Base-by-base conservation (phyloP, 92 coral and sea anemone genomes). In the Siderastrea siderea region DNA sequence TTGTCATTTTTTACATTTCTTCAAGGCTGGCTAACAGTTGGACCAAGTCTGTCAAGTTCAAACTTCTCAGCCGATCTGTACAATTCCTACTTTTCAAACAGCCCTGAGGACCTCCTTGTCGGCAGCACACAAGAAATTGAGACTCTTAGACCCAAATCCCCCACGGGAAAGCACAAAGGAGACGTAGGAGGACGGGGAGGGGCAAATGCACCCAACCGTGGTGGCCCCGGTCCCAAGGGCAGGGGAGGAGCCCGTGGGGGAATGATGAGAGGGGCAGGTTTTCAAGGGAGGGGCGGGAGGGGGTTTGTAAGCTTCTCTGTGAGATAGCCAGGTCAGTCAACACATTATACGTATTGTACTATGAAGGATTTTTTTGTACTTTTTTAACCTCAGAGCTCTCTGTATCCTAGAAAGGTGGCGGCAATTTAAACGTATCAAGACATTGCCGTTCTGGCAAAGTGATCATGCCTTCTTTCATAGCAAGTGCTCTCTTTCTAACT, bases 61-160 rank as follows among this genome's bases (percentile, higher is more conserved):
- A 97, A 97, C 81, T 97, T 97, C 80, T 97, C 99, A 53, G 94
- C 95, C 17, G 99, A 97, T 2, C 85, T 93, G n/a, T 97, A 95
- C 94, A 97, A 96, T 61, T 86, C 99, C n/a, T 95, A 97, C 92
- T 97, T 97, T 77, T 85, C 88, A 5, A 89, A 69, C 74, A 84
- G 90, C 11, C 95, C 99, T 2, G 97, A 92, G 67, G 96, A 95
- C 76, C 90, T 86, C 70, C 85, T 97, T n/a, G 99, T 97, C 48
- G 99, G 99, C 45, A 91, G 92, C 68, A 92, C 99, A 67, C 96
- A 89, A 55, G 99, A 97, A 80, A 97, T 97, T 78, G 99, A 97
- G 87, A 91, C 96, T 74, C 98, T 97, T 7, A 79, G 99, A 71
- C 99, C 99, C 63, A 97, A 97, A 91, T 97, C 99, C 47, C 99